Base-by-base conservation (phyloP, 2,797 vertebrate species). In the Avahi laniger region DNA sequence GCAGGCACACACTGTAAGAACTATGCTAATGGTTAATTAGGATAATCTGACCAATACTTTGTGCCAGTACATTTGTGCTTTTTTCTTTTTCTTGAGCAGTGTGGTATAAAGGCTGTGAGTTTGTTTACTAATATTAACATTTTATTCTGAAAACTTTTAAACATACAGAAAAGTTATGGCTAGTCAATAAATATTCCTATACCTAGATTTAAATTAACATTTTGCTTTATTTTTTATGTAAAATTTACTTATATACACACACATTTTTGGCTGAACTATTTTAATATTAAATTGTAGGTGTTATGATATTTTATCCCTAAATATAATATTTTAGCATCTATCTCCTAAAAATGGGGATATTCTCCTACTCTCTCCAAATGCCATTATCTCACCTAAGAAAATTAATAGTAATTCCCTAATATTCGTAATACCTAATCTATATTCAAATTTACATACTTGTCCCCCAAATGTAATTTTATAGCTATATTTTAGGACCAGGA, bases 201-300 rank as follows among this genome's bases (percentile, higher is more conserved):
- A 70, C 38, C 33, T 90, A 79, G 12, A 65, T 82, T 90, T 87
- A 50, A 50, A 50, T 50, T 50, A 88, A 76, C 13, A 83, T 78
- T 95, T 94, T 95, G 15, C 38, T 94, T 95, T 94, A 57, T 83
- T 63, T 78, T 84, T 73, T 24, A 76, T 69, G 30, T 33, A 95
- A 85, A 90, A 93, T 75, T 52, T 78, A 9, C 50, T 52, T 35
- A 67, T 5, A 80, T 0, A 10, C 28, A 52, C 22, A 57, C 8
- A 91, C 35, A 28, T 76, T 88, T 96, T 96, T 73, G 59, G 17
- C 38, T 95, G 18, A 93, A 96, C 22, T 76, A 28, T 83, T 93
- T 94, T 46, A 78, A 33, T 94, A 18, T 84, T 84, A 96, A 94
- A 82, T 73, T 96, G 18, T 2, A 95, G 15, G 38, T 91, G 4